Base-by-base conservation (phyloP, 2,113 vertebrate species). In the Procavia capensis region DNA sequence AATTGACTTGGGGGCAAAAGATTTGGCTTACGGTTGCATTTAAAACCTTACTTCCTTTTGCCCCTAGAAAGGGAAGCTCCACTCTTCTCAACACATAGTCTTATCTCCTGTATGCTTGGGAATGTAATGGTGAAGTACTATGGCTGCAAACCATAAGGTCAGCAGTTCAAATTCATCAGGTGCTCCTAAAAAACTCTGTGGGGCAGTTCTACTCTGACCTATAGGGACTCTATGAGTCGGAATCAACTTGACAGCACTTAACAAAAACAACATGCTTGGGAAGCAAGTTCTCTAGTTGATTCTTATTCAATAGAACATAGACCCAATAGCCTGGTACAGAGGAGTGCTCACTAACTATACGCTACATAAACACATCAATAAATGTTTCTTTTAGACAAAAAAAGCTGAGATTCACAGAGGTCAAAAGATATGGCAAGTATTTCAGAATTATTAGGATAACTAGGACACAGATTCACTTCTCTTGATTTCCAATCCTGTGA, bases 331-430 rank as follows among this genome's bases (percentile, higher is more conserved):
- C 47, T 68, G 19, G 72, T 31, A 36, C 39, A 74, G 41, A 74
- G 36, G 50, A 36, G 24, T 20, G 27, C 25, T 82, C 9, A 22
- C 13, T 16, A 34, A 31, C 16, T 24, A 29, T 17, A 16, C 17
- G 10, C 4, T 8, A 34, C 6, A 41, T 1, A 1, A 6, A 7
- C 3, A 14, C 7, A 34, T 27, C 20, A 20, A 13, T 19, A 20
- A n/a, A 54, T 41, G 36, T n/a, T 27, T 34, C 34, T 13, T 39
- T 66, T 17, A 66, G 34, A 66, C 10, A 39, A 5, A 70, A 61
- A 61, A n/a, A 57, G 4, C 11, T 6, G 2, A 79, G 61, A 72
- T 64, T 61, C 47, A 70, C 17, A 24, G 17, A 29, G 1, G 3
- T 61, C 2, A 16, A 54, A 79, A 79, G 24, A 10, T 39, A 45